Evolutionary conservation across 2,888 invertebrate species (phyloP).

Genomic region (Kryphioiulus occultus): DNA sequence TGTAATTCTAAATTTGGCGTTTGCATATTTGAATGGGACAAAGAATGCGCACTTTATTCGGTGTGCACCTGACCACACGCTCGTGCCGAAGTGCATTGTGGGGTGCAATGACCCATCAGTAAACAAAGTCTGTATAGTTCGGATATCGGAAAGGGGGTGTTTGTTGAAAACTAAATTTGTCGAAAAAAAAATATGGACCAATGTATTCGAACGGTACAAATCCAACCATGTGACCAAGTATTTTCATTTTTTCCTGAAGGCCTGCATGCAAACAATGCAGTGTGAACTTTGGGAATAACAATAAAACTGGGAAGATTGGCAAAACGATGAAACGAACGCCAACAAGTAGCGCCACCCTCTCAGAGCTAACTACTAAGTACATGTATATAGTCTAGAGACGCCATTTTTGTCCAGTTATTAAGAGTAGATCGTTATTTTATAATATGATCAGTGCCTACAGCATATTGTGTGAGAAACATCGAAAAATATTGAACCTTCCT

Average conservation of each 20-base stretch:
- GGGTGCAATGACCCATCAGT: background rate
- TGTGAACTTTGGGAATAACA: too few species aligned
- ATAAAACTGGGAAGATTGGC: too few species aligned
- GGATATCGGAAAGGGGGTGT: background rate
- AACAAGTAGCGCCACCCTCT: too few species aligned
- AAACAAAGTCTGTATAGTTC: background rate
- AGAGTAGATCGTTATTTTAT: too few species aligned
- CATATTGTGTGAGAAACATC: too few species aligned
- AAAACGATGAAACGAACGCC: too few species aligned
- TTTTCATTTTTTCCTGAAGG: background rate
- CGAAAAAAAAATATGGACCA: background rate
- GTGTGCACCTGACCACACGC: background rate
- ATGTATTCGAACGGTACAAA: background rate
- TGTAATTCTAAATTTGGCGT: background rate
- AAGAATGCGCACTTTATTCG: background rate
- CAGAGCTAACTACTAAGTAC: too few species aligned
- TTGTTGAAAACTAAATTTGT: background rate
- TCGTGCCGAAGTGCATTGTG: conserved; percentile 3
- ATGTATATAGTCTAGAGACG: too few species aligned
- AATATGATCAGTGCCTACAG: too few species aligned
- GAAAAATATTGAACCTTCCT: too few species aligned
- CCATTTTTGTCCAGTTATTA: too few species aligned
- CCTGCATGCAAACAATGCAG: too few species aligned
- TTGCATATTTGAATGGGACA: background rate
- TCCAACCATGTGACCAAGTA: background rate